Evolutionary conservation across 2,797 vertebrate species (phyloP), one percentile per base, ranked within the genome.

Genomic region (Gambelia wislizenii): DNA sequence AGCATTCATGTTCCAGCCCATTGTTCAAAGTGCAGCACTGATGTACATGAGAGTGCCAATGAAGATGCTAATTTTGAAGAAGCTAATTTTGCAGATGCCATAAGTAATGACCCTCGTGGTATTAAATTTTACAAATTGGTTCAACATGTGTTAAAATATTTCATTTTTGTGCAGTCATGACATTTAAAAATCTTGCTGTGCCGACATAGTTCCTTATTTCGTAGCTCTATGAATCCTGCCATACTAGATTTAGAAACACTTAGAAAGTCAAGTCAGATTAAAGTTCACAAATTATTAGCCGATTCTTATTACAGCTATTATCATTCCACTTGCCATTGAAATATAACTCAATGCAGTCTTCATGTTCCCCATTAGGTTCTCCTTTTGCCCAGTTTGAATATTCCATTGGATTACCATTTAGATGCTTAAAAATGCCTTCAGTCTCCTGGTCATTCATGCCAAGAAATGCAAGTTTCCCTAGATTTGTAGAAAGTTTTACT

Each of bases 221-320:
- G 59, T 14, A 33, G 30, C 54, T 80, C 27, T 44, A 25, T 81
- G 67, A 42, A 56, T 56, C 5, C 36, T 67, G 39, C 6, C 49
- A 22, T 22, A 30, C 16, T 74, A 74, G 27, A 33, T 75, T 1
- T 59, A 44, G 30, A 54, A 54, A 69, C 1, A 20, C 8, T 25
- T 6, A 49, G 8, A 75, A 82, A 25, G 20, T 36, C 3, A 76
- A 18, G n/a, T 42, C 59, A 76, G 36, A 59, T 61, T 70, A 85
- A 79, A 89, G 64, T 74, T 89, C 88, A n/a, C 88, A 89, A 27
- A 85, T 30, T 59, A 89, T 89, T 75, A 64, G 27, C 12, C 67
- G 67, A 42, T 0, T 30, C 0, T 0, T 0, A 52, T 5, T 39
- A 6, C 88, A 89, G 4, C 0, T 1, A 10, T 1, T 90, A 47